Evolutionary conservation across 2,797 vertebrate genomes (phyloP).

Genomic region (Stomatorhinus walkeri): DNA sequence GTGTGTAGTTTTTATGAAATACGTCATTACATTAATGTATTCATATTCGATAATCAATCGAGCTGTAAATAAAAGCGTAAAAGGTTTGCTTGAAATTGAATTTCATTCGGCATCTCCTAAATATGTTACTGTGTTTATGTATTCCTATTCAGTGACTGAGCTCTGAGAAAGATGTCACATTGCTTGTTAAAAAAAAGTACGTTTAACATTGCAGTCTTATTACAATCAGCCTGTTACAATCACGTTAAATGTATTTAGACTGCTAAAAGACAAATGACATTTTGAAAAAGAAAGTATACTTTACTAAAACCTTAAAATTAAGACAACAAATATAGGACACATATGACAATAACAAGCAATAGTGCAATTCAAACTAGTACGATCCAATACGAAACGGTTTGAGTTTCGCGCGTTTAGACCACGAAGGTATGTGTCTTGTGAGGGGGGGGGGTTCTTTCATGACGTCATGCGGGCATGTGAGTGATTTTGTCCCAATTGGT

Average conservation of each 20-base stretch:
- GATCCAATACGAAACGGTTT: not conserved
- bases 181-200: not conserved
- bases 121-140: not conserved
- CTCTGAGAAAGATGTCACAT: not conserved
- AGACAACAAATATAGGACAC: not conserved
- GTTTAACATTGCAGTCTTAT: not conserved
- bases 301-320: not conserved
- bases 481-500: not conserved
- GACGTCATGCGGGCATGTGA: not conserved
- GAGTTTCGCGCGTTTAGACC: not conserved
- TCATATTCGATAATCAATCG: not conserved
- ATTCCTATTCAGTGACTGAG: not conserved
- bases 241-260: not conserved
- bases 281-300: not conserved
- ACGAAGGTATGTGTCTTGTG: not conserved
- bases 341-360: not conserved
- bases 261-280: not conserved
- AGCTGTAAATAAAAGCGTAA: not conserved
- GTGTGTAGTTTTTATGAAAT: not conserved
- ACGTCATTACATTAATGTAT: not conserved
- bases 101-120: not conserved
- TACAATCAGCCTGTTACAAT: not conserved
- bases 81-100: not conserved
- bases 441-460: not conserved
- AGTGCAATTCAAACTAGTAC: not conserved